phyloP scores from a whole-genome alignment of 2,888 invertebrate genomes.

The Seira musarum region DNA sequence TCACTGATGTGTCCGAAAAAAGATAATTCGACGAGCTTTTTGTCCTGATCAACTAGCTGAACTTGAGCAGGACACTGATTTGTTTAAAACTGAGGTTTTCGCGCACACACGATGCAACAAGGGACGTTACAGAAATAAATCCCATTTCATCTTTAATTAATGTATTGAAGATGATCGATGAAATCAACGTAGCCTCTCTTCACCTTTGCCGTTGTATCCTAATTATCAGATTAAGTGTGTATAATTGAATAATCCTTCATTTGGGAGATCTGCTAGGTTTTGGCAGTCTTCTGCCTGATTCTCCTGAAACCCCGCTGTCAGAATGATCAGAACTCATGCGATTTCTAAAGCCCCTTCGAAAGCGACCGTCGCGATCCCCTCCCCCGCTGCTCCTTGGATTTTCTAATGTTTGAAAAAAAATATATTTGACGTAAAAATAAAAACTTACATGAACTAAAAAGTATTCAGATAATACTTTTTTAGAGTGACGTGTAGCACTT shows the following conservation, averaged over 20 bases:
- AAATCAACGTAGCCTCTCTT: constrained; percentile 12
- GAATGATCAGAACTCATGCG: constrained; percentile 64
- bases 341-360: constrained; percentile 52
- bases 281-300: constrained; percentile 42
- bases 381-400: constrained; percentile 57
- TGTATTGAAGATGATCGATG: constrained; percentile 13
- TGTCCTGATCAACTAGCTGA: constrained; percentile 37
- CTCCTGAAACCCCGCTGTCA: constrained; percentile 45
- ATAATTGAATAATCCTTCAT: constrained; percentile 40
- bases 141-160: neutral
- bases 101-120: constrained; percentile 27
- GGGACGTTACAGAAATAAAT: neutral
- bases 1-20: constrained; percentile 61
- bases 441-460: neutral
- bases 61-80: constrained; percentile 49
- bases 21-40: constrained; percentile 48
- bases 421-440: neutral
- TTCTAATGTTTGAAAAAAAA: constrained; percentile 38
- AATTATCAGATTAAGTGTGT: neutral
- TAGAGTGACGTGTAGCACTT: too few relatives aligned
- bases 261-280: constrained; percentile 61
- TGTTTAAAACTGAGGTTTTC: neutral
- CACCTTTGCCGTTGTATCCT: neutral
- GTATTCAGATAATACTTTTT: neutral
- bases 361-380: constrained; percentile 59